phyloP scores from a whole-genome alignment of 2,113 vertebrate species.

The Passer domesticus region DNA sequence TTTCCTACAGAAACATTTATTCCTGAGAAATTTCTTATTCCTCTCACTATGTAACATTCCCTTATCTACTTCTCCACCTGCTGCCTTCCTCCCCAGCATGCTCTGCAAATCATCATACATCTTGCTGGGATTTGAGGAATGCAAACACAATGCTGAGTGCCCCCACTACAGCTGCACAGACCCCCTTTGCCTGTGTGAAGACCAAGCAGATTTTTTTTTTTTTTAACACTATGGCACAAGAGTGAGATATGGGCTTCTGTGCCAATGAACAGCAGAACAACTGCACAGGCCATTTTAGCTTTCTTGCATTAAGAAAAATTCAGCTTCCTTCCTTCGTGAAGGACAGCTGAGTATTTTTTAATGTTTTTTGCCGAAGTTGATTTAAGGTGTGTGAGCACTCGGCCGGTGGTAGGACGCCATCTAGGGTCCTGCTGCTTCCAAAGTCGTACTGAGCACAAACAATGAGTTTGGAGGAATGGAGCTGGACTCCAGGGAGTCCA shows the following conservation, averaged over 20 bases:
- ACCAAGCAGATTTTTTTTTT: neutral
- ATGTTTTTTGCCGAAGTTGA: neutral
- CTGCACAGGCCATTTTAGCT: neutral
- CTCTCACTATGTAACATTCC: neutral
- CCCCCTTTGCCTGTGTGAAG: neutral
- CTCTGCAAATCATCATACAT: neutral
- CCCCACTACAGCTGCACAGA: neutral
- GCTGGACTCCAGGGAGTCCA: accelerated
- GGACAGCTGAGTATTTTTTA: neutral
- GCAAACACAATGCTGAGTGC: neutral
- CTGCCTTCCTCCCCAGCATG: neutral
- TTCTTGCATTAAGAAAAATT: neutral
- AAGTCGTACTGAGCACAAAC: accelerated
- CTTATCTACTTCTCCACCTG: neutral
- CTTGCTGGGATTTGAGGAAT: neutral
- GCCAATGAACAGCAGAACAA: neutral
- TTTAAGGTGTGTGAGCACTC: accelerated
- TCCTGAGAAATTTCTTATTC: neutral
- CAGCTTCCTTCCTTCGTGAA: neutral
- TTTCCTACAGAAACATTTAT: neutral
- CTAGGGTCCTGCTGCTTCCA: neutral
- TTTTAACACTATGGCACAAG: neutral
- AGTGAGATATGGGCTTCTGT: neutral
- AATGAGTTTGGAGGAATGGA: accelerated
- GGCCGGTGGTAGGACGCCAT: neutral